Conservation (phyloP, 2,888 invertebrate species). For the Pyrochroa serraticornis region DNA sequence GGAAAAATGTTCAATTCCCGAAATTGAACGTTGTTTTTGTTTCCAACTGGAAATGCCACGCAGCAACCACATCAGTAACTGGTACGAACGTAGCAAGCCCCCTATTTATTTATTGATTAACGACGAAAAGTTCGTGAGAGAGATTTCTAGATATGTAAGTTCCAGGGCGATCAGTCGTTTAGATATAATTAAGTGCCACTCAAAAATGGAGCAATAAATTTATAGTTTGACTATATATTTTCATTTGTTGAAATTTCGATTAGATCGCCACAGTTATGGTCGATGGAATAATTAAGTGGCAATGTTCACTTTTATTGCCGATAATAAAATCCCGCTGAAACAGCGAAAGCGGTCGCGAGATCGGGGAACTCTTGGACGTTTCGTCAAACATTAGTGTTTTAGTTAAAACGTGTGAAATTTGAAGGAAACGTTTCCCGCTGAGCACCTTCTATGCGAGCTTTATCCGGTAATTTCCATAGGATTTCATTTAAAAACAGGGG, state of each 20-base stretch:
- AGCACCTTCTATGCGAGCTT: background rate
- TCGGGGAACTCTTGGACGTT: background rate
- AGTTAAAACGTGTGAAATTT: constrained; percentile 36
- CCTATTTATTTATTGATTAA: constrained; percentile 31
- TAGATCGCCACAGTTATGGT: background rate
- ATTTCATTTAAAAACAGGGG: constrained; percentile 1
- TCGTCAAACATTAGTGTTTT: constrained; percentile 14
- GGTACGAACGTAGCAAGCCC: constrained; percentile 4
- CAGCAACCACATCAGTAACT: constrained; percentile 1
- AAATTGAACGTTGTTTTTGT: too few species aligned
- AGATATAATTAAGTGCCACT: constrained; percentile 20
- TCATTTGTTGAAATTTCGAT: constrained; percentile 1
- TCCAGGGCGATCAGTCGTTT: constrained; percentile 17
- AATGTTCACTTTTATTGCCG: background rate
- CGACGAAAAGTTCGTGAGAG: constrained; percentile 29
- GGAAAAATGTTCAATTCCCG: too few species aligned
- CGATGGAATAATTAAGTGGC: background rate
- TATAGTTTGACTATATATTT: background rate
- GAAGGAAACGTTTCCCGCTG: background rate
- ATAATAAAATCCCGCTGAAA: background rate
- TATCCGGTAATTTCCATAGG: background rate
- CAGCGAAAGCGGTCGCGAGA: background rate
- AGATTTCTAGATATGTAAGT: constrained; percentile 20
- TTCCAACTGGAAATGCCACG: too few species aligned
- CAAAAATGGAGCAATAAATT: constrained; percentile 18